A percentile compares a stretch with the other conserved stretches of the same genome.
These are phyloP conservation scores for Rhynchonycteris naso DNA, from an alignment of 2,797 vertebrate species.

Conservation along the genomic window DNA sequence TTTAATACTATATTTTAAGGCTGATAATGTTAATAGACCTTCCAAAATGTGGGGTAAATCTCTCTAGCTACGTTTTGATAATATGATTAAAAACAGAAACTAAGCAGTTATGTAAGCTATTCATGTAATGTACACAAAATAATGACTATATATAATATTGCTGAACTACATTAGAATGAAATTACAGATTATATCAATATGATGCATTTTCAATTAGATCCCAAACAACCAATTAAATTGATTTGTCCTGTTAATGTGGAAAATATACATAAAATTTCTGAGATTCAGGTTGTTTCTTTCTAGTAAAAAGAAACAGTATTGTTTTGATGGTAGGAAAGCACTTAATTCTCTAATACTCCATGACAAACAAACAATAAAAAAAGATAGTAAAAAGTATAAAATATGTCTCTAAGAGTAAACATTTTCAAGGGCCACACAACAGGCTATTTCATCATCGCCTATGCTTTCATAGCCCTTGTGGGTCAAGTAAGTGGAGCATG, in stretches of 20 bases:
- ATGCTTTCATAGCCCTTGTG: slow-evolving; percentile 28
- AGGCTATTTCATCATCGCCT: not conserved
- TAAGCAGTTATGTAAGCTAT: not conserved
- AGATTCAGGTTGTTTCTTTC: not conserved
- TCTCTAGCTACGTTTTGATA: not conserved
- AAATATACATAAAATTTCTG: not conserved
- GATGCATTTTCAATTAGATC: not conserved
- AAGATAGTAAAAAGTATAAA: not conserved
- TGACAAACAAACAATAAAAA: not conserved
- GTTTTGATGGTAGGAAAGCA: not conserved
- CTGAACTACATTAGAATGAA: not conserved
- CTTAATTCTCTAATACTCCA: not conserved
- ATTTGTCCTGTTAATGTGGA: not conserved
- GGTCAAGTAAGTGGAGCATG: slow-evolving; percentile 43
- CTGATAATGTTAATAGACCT: not conserved
- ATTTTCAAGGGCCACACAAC: slow-evolving; percentile 3
- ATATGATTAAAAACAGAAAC: not conserved
- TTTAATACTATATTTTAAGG: not conserved
- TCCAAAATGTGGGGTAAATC: not conserved
- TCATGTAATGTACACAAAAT: not conserved
- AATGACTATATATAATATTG: not conserved
- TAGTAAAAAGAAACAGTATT: not conserved
- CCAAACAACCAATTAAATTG: not conserved
- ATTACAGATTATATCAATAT: not conserved
- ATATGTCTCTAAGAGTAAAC: not conserved